Evolutionary conservation across 2,888 invertebrate genomes (phyloP), one percentile per base, ranked within the genome.

Genomic region (Ophraella communa): DNA sequence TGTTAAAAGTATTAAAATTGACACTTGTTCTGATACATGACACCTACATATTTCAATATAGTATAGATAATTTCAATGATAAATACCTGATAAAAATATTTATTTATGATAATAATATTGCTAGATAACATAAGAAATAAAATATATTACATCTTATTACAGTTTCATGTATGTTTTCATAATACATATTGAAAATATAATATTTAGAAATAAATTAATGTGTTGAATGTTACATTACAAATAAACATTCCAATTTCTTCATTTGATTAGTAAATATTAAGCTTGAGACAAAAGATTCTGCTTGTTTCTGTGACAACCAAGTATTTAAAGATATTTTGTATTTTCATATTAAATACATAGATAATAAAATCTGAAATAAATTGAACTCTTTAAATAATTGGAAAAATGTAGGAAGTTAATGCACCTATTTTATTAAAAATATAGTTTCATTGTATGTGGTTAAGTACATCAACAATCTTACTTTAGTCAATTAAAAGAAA

Each of bases 11-110:
- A 14, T 14, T 21, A n/a, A 53, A 21, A 23, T 20, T 30, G 24
- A 52, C 21, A 20, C 35, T 21, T 30, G n/a, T 30, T 21, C 21
- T 27, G 7, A 42, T 21, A 14, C n/a, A 47, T 47, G 23, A 23
- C 17, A 21, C 56, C 49, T 51, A 30, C 30, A 3, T 11, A 30
- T 30, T 42, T 33, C 45, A 55, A 60, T 49, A 21, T 10, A 56
- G 3, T 53, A 52, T 52, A 56, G 55, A 58, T 57, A 45, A 55
- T 53, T 30, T 39, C 53, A 60, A 62, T 62, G 11, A 30, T 30
- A 30, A 8, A 8, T 30, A 58, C 57, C 61, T 62, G 65, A 65
- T 65, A 62, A 62, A 45, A 30, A 65, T 65, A 62, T 65, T 62
- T 56, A 54, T 35, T 23, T 14, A 58, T 39, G 62, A 65, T 65